Evolutionary conservation across 2,113 vertebrate species (phyloP).

Genomic region (Orycteropus afer): DNA sequence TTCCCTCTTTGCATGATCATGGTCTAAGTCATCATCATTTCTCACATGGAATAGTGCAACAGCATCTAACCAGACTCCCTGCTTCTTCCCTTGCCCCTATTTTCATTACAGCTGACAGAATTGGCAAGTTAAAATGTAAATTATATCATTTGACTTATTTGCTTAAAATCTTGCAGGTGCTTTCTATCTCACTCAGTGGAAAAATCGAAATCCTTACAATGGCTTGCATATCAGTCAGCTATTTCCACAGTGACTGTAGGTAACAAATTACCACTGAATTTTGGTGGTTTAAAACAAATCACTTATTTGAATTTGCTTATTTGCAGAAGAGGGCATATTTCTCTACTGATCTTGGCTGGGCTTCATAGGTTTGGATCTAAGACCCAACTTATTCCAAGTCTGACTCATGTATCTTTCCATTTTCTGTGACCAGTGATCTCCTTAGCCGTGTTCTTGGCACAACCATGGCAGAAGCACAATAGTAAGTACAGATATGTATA

Average conservation of each 20-base stretch:
- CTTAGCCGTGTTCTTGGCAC: background rate
- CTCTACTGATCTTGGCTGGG: background rate
- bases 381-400: background rate
- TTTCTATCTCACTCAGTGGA: background rate
- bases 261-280: background rate
- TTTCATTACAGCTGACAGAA: background rate
- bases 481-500: background rate
- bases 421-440: background rate
- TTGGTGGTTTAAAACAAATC: background rate
- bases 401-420: background rate
- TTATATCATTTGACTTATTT: background rate
- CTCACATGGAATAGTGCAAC: background rate
- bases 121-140: background rate
- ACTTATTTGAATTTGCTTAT: background rate
- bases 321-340: rapidly evolving
- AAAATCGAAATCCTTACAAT: background rate
- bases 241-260: background rate
- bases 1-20: background rate
- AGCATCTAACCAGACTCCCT: background rate
- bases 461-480: background rate
- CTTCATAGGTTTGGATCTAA: background rate
- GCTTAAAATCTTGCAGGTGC: background rate
- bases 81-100: background rate
- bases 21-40: background rate
- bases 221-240: background rate